Evolutionary conservation across 1,140 invertebrate genomes (phyloP), one percentile per base, ranked within the genome.

Genomic region (Drosophila pandora): DNA sequence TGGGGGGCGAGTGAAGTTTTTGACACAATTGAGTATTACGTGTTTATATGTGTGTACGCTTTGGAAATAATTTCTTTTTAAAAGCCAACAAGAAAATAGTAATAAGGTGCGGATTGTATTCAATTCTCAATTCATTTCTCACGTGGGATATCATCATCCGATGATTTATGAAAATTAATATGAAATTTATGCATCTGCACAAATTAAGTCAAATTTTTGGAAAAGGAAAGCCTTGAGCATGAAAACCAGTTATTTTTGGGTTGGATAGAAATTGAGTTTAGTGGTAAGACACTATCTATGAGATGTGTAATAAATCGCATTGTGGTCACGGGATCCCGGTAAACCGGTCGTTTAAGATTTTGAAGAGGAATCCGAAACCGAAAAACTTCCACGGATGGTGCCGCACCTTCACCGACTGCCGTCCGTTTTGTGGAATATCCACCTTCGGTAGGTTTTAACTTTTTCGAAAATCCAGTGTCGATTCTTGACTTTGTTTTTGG

Each of bases 21-120:
- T 63, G 71, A 76, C 83, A 79, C 79, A 79, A 88, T 76, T 70
- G 62, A 60, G 49, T 76, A 41, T 76, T 87, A 87, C 82, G 83
- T 88, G 83, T 69, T 71, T 75, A 76, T 78, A 87, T 85, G 82
- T 78, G 81, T 85, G 82, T 61, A 60, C 49, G 13, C 59, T 52
- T 68, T 41, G 32, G 23, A 58, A 56, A 60, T 79, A 55, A 59
- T 72, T 76, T 73, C 43, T 57, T 68, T 78, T 52, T 69, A 28
- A 43, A 25, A 45, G 12, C 25, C 23, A 39, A 17, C 34, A n/a
- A 28, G 8, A 10, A 25, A 23, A 13, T 10, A n/a, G 41, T 6
- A 21, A 21, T 9, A 10, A 37, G 34, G 34, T 37, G 34, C 3
- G 2, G 10, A 41, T 13, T 0, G 1, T 32, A 13, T 41, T 13